Evolutionary conservation across 2,797 vertebrate species (phyloP), one percentile per base, ranked within the genome.

Genomic region (Gymnoscopelus braueri): DNA sequence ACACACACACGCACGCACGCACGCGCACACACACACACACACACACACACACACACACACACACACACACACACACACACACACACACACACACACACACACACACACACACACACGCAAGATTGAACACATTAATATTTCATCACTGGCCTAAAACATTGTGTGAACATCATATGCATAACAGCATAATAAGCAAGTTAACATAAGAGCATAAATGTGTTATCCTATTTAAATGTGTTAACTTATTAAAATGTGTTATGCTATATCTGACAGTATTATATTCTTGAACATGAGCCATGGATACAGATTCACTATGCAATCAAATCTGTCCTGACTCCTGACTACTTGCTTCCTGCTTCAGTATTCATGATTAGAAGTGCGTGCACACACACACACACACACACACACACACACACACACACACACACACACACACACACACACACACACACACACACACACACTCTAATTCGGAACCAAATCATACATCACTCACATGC

Each of bases 401-500:
- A 10, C 39, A 44, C 39, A 10, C 39, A 44, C 39, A 44, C 39
- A 10, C 39, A 44, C 39, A 44, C 39, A 44, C 32, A 35, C 32
- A 35, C 32, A 35, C 32, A 35, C 32, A 35, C 32, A 35, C 32
- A 35, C 32, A 35, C 32, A 35, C 15, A 53, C 51, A 14, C 10
- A 53, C 71, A 69, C 79, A 60, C 62, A 19, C 63, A 71, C 39
- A 3, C 35, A 69, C 10, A 29, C 26, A 29, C 26, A 29, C 26
- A 35, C 35, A 29, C 39, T 44, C 39, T 44, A 9, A 44, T 80
- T 72, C 48, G 14, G 51, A 88, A 69, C 59, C 75, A 78, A 79
- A 84, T 80, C 88, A 84, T 55, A 72, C 82, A 69, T 83, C 58
- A 69, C 81, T 87, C 77, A 80, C 72, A 78, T 91, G 84, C 86